Percentiles rank a stretch among this genome's conserved stretches.
Conservation (phyloP, 2,797 vertebrate species). For the Remorina albescens region DNA sequence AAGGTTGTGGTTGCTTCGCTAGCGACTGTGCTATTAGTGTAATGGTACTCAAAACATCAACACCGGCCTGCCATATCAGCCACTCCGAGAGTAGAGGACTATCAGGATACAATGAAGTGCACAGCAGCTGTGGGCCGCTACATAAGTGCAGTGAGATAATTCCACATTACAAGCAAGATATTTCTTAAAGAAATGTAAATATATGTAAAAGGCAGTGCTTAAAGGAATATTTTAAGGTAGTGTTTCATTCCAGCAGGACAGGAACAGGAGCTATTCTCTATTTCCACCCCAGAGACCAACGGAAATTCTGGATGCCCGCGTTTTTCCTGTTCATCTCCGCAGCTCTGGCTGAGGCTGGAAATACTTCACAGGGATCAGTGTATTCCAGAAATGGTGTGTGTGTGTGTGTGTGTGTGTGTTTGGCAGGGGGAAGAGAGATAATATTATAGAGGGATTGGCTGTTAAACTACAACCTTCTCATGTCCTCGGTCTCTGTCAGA, state of each 20-base stretch:
- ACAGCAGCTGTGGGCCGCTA: background rate
- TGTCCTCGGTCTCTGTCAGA: constrained; percentile 66
- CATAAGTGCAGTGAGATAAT: background rate
- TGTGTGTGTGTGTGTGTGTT: background rate
- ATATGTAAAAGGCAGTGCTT: background rate
- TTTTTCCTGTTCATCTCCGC: constrained; percentile 61
- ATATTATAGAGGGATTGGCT: constrained; percentile 68
- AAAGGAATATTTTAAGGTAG: constrained; percentile 21
- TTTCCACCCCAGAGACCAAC: constrained; percentile 55
- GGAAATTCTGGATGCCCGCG: constrained; percentile 49
- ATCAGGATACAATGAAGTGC: background rate
- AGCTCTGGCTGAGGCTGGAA: constrained; percentile 54
- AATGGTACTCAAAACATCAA: constrained; percentile 59
- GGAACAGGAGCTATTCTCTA: constrained; percentile 46
- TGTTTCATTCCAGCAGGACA: constrained; percentile 19
- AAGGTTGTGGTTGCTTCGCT: constrained; percentile 59
- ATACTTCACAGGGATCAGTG: constrained; percentile 68
- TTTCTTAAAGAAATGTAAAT: background rate
- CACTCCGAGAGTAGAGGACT: constrained; percentile 39
- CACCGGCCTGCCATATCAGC: constrained; percentile 35
- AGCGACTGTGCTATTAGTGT: constrained; percentile 61
- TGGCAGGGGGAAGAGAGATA: constrained; percentile 51
- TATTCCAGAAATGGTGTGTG: constrained; percentile 46
- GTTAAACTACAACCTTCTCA: constrained; percentile 69
- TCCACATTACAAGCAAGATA: background rate